A percentile compares a stretch with the other conserved stretches of the same genome.
Evolutionary conservation across 2,888 invertebrate genomes (phyloP).

Genomic region (Thymelicus lineola): DNA sequence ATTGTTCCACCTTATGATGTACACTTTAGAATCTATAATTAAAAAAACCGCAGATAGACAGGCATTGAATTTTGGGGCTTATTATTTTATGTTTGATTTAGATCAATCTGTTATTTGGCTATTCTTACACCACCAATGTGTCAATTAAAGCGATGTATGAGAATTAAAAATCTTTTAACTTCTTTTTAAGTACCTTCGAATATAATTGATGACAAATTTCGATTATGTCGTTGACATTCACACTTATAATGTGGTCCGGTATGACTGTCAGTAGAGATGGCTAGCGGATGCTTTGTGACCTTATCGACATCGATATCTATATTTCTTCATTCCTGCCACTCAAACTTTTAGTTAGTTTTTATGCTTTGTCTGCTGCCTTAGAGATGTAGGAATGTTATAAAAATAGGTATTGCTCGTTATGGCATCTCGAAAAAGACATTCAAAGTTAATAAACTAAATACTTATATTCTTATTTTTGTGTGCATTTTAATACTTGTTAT

Average conservation of each 20-base stretch:
- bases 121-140: no score
- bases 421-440: neutral
- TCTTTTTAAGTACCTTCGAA: neutral
- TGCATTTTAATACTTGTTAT: no score
- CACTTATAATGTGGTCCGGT: constrained; percentile 16
- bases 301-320: constrained; percentile 28
- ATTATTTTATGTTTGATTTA: no score
- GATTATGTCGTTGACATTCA: constrained; percentile 27
- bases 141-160: no score
- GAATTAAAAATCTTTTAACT: no score
- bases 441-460: no score
- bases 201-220: constrained; percentile 13
- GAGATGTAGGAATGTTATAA: constrained; percentile 22
- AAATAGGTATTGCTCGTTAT: constrained; percentile 3
- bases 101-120: no score
- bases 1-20: no score
- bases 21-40: no score
- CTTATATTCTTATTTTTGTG: no score
- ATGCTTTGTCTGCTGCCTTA: constrained; percentile 11
- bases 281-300: constrained; percentile 17
- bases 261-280: constrained; percentile 24
- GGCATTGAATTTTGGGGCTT: no score
- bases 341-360: constrained; percentile 35
- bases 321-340: constrained; percentile 35
- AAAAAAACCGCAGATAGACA: no score